phyloP scores from a whole-genome alignment of 2,888 invertebrate genomes.

The Aethes cnicana region DNA sequence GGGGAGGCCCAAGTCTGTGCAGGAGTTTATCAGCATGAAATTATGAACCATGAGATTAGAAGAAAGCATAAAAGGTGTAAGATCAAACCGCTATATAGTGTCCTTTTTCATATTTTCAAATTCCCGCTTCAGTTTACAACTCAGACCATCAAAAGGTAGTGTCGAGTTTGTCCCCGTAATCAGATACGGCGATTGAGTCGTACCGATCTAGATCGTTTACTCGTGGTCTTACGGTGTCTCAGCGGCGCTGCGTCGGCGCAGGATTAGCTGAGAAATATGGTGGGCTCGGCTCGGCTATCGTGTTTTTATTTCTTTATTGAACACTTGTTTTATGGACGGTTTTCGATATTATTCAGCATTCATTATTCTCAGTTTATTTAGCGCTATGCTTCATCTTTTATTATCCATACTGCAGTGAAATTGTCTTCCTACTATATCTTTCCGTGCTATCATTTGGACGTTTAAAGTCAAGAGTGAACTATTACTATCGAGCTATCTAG shows the following conservation, averaged over 20 bases:
- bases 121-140: slow-evolving; percentile 36
- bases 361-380: too few relatives aligned
- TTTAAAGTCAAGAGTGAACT: too few relatives aligned
- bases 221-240: slow-evolving; percentile 44
- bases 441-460: too few relatives aligned
- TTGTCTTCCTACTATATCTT: too few relatives aligned
- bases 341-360: too few relatives aligned
- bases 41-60: too few relatives aligned
- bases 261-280: slow-evolving; percentile 19
- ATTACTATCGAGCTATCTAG: too few relatives aligned
- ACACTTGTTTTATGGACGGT: too few relatives aligned
- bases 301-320: not conserved
- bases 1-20: too few relatives aligned
- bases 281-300: not conserved
- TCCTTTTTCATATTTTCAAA: not conserved
- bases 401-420: too few relatives aligned
- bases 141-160: slow-evolving; percentile 34
- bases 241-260: slow-evolving; percentile 34
- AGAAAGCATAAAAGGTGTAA: slow-evolving; percentile 31
- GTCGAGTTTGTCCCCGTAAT: slow-evolving; percentile 38
- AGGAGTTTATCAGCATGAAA: too few relatives aligned
- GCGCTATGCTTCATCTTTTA: too few relatives aligned
- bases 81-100: not conserved
- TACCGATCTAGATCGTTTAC: slow-evolving; percentile 55
- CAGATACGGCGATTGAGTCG: slow-evolving; percentile 60